Conservation (phyloP, 2,113 vertebrate species). For the Egretta garzetta region DNA sequence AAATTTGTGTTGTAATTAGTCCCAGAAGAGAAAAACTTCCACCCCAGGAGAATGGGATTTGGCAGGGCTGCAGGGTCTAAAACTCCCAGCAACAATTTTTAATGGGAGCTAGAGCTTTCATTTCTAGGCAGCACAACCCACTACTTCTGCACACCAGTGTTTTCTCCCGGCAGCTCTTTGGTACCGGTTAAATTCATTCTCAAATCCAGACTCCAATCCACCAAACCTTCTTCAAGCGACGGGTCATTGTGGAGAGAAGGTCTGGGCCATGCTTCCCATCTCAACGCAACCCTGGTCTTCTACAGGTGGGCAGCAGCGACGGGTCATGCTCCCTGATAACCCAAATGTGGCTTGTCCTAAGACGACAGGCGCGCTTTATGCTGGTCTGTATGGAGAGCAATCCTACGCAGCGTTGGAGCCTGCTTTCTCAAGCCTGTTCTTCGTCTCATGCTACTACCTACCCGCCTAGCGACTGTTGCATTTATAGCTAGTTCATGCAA, state of each 20-base stretch:
- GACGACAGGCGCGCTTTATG: rapidly evolving
- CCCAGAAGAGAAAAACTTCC: not conserved
- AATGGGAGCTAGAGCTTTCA: rapidly evolving
- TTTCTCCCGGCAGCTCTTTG: not conserved
- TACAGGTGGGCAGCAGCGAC: rapidly evolving
- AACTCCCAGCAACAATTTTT: rapidly evolving
- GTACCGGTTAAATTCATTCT: rapidly evolving
- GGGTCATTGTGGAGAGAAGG: rapidly evolving
- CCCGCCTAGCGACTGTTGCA: not conserved
- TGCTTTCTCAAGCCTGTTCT: not conserved
- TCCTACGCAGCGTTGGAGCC: rapidly evolving
- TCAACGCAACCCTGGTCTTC: not conserved
- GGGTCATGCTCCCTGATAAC: rapidly evolving
- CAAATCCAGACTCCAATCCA: not conserved
- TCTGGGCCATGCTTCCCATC: rapidly evolving
- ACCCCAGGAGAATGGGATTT: not conserved
- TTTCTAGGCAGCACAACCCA: rapidly evolving
- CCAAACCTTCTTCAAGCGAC: rapidly evolving
- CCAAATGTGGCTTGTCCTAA: not conserved
- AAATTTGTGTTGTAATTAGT: not conserved
- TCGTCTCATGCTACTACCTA: not conserved
- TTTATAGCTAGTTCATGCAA: not conserved
- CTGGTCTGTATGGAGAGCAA: not conserved
- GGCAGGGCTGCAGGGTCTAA: not conserved
- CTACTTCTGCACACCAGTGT: rapidly evolving